Evolutionary conservation across 2,888 invertebrate genomes (phyloP).

Genomic region (Rutpela maculata): DNA sequence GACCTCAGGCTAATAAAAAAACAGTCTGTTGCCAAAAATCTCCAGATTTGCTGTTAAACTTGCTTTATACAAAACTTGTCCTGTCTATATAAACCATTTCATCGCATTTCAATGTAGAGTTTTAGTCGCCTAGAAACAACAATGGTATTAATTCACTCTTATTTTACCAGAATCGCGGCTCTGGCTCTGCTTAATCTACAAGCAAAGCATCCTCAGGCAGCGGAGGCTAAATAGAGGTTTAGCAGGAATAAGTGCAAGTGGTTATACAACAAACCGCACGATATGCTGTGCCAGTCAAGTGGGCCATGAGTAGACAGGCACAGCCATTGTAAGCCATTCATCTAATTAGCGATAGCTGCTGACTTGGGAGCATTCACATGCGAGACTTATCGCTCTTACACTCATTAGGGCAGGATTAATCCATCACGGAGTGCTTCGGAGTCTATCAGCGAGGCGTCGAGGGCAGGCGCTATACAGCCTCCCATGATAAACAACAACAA

Average conservation of each 20-base stretch:
- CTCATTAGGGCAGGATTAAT: constrained; percentile 75
- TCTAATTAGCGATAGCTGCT: constrained; percentile 74
- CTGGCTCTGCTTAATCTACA: background rate
- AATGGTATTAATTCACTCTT: background rate
- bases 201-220: constrained; percentile 1
- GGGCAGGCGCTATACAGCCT: constrained; percentile 43
- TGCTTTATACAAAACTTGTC: no score
- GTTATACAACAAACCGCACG: constrained; percentile 71
- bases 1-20: no score
- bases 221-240: background rate
- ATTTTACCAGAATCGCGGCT: background rate
- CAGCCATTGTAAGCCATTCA: constrained; percentile 72
- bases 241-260: constrained; percentile 68
- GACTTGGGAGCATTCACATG: constrained; percentile 72
- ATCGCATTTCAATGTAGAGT: background rate
- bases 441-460: constrained; percentile 54
- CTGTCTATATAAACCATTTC: no score
- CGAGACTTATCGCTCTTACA: constrained; percentile 75
- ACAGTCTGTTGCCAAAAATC: no score
- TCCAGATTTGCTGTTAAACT: no score
- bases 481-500: constrained; percentile 52
- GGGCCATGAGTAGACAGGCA: constrained; percentile 63
- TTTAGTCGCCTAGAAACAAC: background rate
- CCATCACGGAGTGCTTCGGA: constrained; percentile 70
- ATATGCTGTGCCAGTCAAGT: constrained; percentile 71